Conservation (phyloP, 2,113 vertebrate species). For the Amazona vittata region DNA sequence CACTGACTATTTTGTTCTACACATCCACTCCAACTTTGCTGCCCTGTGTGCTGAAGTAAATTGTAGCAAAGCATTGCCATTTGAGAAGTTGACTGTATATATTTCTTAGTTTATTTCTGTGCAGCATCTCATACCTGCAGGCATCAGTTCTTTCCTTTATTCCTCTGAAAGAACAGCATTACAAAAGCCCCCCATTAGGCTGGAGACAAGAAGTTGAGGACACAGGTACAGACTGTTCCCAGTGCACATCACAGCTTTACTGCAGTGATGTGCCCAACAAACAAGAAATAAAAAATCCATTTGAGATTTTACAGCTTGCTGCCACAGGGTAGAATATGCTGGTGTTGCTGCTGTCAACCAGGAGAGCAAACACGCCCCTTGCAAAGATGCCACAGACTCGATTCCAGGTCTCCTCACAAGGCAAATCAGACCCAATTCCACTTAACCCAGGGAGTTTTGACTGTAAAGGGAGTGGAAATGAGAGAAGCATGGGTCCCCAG, state of each 20-base stretch:
- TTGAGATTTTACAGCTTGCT: neutral
- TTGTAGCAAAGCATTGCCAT: rapidly evolving
- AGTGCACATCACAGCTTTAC: neutral
- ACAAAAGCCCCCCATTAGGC: neutral
- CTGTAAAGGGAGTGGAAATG: neutral
- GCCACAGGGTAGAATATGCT: rapidly evolving
- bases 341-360: neutral
- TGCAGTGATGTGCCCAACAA: neutral
- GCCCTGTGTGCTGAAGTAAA: neutral
- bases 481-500: neutral
- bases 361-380: neutral
- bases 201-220: neutral
- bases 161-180: neutral
- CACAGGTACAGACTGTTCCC: neutral
- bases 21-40: neutral
- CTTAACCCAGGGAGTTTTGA: neutral
- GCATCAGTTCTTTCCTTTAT: neutral
- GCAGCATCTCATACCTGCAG: neutral
- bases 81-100: neutral
- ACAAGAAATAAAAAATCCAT: neutral
- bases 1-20: neutral
- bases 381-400: neutral
- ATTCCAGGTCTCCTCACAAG: neutral
- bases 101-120: neutral
- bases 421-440: neutral